Evolutionary conservation across 2,888 invertebrate genomes (phyloP), one percentile per base, ranked within the genome.

Genomic region (Phrixothrix hirtus): DNA sequence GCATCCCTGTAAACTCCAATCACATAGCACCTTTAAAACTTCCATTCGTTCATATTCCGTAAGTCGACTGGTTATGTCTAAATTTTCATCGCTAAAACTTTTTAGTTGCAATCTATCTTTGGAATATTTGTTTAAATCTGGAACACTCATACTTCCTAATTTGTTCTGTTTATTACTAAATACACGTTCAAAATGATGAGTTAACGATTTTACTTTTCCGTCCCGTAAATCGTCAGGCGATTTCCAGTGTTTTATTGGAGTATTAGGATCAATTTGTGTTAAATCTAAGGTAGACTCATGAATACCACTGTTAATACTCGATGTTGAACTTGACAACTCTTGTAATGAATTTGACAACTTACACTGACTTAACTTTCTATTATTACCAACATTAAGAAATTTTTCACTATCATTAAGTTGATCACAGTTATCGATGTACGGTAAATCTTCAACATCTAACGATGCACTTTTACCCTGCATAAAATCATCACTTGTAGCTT

Each of bases 161-260:
- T 57, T 53, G 37, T 56, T 60, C 4, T 46, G 55, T 31, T 53
- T 58, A 41, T 47, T 55, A 13, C 44, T 46, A 25, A 59, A 56
- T 25, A 79, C 78, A 59, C 77, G 72, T 61, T 85, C 80, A 60
- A 88, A 89, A 70, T 85, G 87, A 67, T 84, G 84, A 0, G 87
- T 80, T 50, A 89, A 75, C 29, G 84, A 86, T 49, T 84, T 86
- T 0, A 89, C 88, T 70, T 85, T 59, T 0, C 86, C 84, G 12
- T 86, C 81, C 47, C 86, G 75, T 41, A 83, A 83, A 62, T 86
- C 85, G 61, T 86, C 85, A 0, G 87, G 86, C 0, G 86, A 86
- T 63, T 82, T 84, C 86, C 86, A 87, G 12, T 83, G 84, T 60
- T 83, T 85, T 37, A 69, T 68, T 38, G 70, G 70, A 10, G 68